Base-by-base conservation (phyloP, 2,888 invertebrate species). In the Bhutanitis thaidina region DNA sequence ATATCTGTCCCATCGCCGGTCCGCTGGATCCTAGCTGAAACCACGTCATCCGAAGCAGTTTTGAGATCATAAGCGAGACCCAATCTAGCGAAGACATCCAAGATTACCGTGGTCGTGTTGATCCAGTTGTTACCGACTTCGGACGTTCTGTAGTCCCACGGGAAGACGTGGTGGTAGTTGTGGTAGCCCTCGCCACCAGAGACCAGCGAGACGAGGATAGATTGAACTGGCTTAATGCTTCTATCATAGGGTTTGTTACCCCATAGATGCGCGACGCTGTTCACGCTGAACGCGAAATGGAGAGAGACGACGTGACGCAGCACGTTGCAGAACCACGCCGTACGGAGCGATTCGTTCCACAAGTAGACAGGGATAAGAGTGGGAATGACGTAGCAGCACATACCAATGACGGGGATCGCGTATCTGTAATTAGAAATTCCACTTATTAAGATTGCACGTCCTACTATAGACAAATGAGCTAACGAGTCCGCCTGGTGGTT, bases 231-330 rank as follows among this genome's bases (percentile, higher is more conserved):
- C 9, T 55, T 41, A 1, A 78, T 71, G 29, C 50, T 57, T 54
- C 66, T 72, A 44, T 93, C 85, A 53, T 89, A 89, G 4, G 89
- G 86, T 39, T 75, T 81, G 49, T 71, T 72, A 0, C 89, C 89
- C 70, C 77, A 83, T 16, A 80, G 61, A 66, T 93, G 93, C 7
- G 93, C 93, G 8, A 90, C 90, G 60, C 92, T 92, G 78, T 93
- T 93, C n/a, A 93, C 92, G 13, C 41, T n/a, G 36, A 45, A 46
- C 0, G 53, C 38, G 9, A 52, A 43, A 71, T 93, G 91, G n/a
- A 93, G 80, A 10, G 85, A 86, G 51, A 84, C 65, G 8, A 83
- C 76, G 72, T 92, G 93, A 8, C 93, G 84, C 36, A 89, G 74
- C 3, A 67, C 62, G 0, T 80, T 61, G 54, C 77, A n/a, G n/a